These are phyloP conservation scores for Calidris pugnax DNA, from an alignment of 2,113 vertebrate species.

Conservation along the genomic window DNA sequence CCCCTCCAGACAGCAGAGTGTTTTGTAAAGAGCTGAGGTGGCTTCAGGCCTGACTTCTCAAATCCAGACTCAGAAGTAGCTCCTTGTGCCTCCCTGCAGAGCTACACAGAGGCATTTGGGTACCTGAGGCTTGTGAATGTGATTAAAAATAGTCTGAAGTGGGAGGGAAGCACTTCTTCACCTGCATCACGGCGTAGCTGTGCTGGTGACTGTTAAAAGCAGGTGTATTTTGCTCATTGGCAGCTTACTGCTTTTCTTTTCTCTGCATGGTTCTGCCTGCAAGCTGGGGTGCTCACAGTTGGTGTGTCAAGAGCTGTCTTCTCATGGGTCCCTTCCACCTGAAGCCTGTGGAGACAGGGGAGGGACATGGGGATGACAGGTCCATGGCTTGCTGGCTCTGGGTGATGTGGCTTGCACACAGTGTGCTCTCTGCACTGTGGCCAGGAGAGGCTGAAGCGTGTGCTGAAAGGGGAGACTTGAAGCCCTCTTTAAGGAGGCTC, in stretches of 20 bases:
- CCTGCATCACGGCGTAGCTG: fast-evolving
- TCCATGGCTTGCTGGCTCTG: fast-evolving
- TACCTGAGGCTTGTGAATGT: background rate
- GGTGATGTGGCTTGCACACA: fast-evolving
- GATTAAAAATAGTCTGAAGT: background rate
- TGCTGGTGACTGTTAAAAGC: background rate
- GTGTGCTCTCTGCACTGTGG: background rate
- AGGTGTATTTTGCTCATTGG: background rate
- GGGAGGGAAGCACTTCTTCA: background rate
- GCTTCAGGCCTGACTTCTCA: background rate
- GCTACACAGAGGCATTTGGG: background rate
- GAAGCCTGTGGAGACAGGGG: background rate
- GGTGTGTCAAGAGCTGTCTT: background rate
- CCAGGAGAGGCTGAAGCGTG: background rate
- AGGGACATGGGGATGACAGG: fast-evolving
- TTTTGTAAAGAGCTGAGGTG: background rate
- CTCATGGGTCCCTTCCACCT: background rate
- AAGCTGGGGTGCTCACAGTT: background rate
- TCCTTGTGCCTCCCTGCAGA: background rate
- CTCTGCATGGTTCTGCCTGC: background rate
- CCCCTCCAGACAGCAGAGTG: background rate
- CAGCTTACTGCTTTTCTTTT: background rate
- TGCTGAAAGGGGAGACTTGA: background rate
- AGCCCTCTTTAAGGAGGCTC: background rate
- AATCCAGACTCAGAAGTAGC: background rate